Base-by-base conservation (phyloP, 2,888 invertebrate genomes). In the Hemistola chrysoprasaria region DNA sequence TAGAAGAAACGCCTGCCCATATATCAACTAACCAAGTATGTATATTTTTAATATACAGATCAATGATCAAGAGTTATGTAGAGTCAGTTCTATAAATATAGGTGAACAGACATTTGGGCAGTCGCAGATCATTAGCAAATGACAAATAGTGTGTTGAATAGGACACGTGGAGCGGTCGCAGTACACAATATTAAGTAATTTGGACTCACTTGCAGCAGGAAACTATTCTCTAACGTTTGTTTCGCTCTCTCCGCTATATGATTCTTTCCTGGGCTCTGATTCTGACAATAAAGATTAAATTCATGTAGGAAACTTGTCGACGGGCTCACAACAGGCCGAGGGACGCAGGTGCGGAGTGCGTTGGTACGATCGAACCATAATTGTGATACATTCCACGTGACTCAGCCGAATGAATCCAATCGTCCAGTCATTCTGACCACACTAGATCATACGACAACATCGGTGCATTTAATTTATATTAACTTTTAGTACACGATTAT, bases 171-270 rank as follows among this genome's bases (percentile, higher is more conserved):
- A 53, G 40, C 41, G 38, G 36, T 34, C 25, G 34, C 42, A 46
- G 48, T 33, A 59, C 56, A 62, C 64, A 65, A 51, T 53, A 63
- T 66, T 59, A 65, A 60, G 47, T 61, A 73, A 74, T 64, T 58
- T 56, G 51, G 60, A 88, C 87, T 88, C 87, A 88, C 87, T 87
- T 88, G 87, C 62, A 80, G 52, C 85, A 88, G 86, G 85, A 85
- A 87, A 79, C 73, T 85, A 80, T 80, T 86, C 59, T 87, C 87
- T 85, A 88, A 80, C 40, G 83, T 78, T 75, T 88, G 87, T 85
- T 88, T 88, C 70, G 87, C 87, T 73, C 87, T 82, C 83, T 88
- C 87, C 66, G 84, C 86, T 62, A 88, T 86, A 81, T 83, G 86
- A 78, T 81, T 86, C 76, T 83, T 83, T 82, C 87, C 79, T 65